Evolutionary conservation across 2,113 vertebrate genomes (phyloP), one percentile per base, ranked within the genome.

Genomic region (Etheostoma spectabile): DNA sequence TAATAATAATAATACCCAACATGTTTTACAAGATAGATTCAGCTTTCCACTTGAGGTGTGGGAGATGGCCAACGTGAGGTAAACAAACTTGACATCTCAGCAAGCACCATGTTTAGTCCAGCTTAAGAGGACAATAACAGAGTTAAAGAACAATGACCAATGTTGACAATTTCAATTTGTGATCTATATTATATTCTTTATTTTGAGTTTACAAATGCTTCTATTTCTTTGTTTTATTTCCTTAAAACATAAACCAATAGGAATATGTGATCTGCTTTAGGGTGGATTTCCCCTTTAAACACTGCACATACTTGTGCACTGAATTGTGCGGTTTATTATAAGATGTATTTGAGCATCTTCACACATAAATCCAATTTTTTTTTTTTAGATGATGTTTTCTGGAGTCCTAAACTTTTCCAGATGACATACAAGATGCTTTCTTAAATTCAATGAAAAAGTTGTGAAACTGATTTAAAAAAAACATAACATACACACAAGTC

Each of bases 361-460:
- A 81, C 60, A 88, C 16, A 56, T 74, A 21, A 63, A 79, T 67
- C 66, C 22, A 62, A 30, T 63, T 77, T 21, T 84, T 59, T 84
- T 60, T 53, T 13, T 45, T 2, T 24, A 56, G 8, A 10, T 2
- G 6, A 22, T 14, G 21, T 69, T 83, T 67, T 64, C 60, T 76
- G 33, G 45, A 60, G 49, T 74, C 57, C 22, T 60, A 13, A 66
- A 56, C 30, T 53, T 75, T 70, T 67, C 24, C 60, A 84, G 74
- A 72, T 80, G 30, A 87, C 48, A 79, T 38, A 85, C 45, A 51
- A 87, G 80, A 80, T 72, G 71, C 66, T 70, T 79, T 80, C 24
- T 71, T 82, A 62, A 76, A 87, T 71, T 84, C 65, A 81, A 86
- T 86, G 80, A 59, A 84, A 83, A 84, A 79, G 38, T 79, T 77